Evolutionary conservation across 2,888 invertebrate species (phyloP).

Genomic region (Acleris emargana): DNA sequence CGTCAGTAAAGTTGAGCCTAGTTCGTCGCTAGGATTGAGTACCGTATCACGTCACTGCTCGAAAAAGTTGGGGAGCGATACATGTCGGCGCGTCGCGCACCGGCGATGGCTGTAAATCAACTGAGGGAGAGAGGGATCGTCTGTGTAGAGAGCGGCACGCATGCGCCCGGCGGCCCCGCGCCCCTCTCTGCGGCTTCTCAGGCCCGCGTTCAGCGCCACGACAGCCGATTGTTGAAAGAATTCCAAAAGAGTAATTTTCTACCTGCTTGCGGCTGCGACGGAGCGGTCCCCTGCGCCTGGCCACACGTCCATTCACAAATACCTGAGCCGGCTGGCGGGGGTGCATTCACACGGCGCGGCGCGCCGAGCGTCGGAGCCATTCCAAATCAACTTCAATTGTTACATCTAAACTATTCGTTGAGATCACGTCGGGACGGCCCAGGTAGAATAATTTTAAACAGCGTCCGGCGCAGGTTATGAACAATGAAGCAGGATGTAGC

Average conservation of each 20-base stretch:
- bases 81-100: slow-evolving; percentile 86
- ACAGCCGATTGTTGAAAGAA: slow-evolving; percentile 78
- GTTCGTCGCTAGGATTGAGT: slow-evolving; percentile 60
- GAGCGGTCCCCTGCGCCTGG: slow-evolving; percentile 66
- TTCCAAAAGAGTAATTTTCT: slow-evolving; percentile 81
- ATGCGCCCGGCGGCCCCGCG: slow-evolving; percentile 77
- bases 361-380: slow-evolving; percentile 57
- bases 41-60: slow-evolving; percentile 83
- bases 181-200: slow-evolving; percentile 82
- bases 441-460: slow-evolving; percentile 78
- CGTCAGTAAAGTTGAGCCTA: slow-evolving; percentile 48
- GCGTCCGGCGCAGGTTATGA: slow-evolving; percentile 64
- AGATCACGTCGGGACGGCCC: slow-evolving; percentile 64
- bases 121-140: slow-evolving; percentile 77
- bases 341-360: slow-evolving; percentile 56
- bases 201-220: slow-evolving; percentile 74
- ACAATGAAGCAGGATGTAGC: slow-evolving; percentile 76
- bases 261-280: slow-evolving; percentile 76
- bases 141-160: slow-evolving; percentile 73
- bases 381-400: slow-evolving; percentile 68
- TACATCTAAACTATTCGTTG: slow-evolving; percentile 70
- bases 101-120: slow-evolving; percentile 72
- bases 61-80: slow-evolving; percentile 80
- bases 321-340: slow-evolving; percentile 65
- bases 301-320: slow-evolving; percentile 84